A percentile compares a stretch with the other conserved stretches of the same genome.
phyloP scores from a whole-genome alignment of 2,113 vertebrate species.

The Tragelaphus scriptus region DNA sequence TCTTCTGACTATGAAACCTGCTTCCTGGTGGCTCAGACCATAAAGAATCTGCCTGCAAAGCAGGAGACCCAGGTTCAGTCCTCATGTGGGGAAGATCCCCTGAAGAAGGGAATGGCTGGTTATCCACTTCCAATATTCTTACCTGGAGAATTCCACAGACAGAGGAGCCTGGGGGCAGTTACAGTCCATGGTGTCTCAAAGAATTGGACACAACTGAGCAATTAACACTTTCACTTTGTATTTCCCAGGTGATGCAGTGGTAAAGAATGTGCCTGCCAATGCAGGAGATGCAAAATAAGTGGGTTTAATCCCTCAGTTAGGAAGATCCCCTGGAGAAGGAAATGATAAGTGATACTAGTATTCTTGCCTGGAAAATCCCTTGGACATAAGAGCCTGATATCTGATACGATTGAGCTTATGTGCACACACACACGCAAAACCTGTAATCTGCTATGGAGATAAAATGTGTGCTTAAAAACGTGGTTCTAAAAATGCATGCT shows the following conservation, averaged over 20 bases:
- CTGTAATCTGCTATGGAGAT: neutral
- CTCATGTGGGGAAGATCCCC: neutral
- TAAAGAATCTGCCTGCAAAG: neutral
- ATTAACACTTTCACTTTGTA: neutral
- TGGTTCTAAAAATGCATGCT: neutral
- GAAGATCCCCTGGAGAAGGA: neutral
- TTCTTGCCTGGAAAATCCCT: neutral
- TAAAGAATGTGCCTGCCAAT: neutral
- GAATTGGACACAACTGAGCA: neutral
- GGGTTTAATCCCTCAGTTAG: fast-evolving
- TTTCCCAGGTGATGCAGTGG: neutral
- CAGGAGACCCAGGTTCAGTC: neutral
- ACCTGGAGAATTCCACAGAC: neutral
- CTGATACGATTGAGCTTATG: fast-evolving
- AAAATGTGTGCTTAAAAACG: neutral
- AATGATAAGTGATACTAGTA: neutral
- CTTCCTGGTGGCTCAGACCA: neutral
- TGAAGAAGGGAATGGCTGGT: neutral
- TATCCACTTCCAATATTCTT: neutral
- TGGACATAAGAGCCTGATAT: neutral
- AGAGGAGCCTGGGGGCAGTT: neutral
- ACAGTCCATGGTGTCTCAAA: neutral
- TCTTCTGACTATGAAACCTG: neutral
- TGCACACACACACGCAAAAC: fast-evolving
- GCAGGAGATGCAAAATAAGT: neutral